A percentile compares a stretch with the other conserved stretches of the same genome.
phyloP scores from a whole-genome alignment of 2,888 invertebrate genomes.

The Diachrysia chrysitis region DNA sequence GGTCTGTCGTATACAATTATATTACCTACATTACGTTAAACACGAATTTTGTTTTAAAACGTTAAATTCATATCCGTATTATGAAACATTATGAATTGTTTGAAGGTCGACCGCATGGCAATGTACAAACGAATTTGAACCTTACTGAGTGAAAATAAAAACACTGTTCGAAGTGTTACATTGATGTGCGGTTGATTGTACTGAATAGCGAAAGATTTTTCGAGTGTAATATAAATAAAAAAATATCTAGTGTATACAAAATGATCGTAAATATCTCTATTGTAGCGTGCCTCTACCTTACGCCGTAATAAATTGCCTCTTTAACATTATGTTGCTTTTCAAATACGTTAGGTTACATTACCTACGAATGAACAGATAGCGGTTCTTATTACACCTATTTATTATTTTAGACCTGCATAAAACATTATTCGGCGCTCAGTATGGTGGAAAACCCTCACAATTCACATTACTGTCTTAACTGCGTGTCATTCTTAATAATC shows the following conservation, averaged over 20 bases:
- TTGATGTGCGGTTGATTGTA: not conserved
- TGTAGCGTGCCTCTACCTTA: conserved; percentile 37
- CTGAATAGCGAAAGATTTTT: conserved; percentile 10
- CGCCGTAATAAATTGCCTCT: conserved; percentile 51
- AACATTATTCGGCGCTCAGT: conserved; percentile 2
- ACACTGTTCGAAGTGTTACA: not conserved
- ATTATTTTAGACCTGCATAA: conserved; percentile 25
- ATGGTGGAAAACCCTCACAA: conserved; percentile 6
- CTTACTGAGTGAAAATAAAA: not conserved
- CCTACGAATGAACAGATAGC: conserved; percentile 36
- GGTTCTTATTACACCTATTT: conserved; percentile 40
- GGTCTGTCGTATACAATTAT: conserved; percentile 27
- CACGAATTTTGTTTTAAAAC: conserved; percentile 34
- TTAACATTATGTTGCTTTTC: conserved; percentile 39
- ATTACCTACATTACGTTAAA: conserved; percentile 26
- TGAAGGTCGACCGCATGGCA: not conserved
- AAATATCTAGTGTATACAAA: conserved; percentile 51
- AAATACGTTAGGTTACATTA: conserved; percentile 32
- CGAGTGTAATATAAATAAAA: conserved; percentile 51
- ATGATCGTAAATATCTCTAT: conserved; percentile 36
- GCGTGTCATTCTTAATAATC: conserved; percentile 53
- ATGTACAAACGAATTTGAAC: not conserved
- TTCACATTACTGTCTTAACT: conserved; percentile 28
- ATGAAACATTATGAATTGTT: not conserved
- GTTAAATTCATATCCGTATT: not conserved